phyloP scores from a whole-genome alignment of 1,140 invertebrate genomes.

The Eciton burchellii region DNA sequence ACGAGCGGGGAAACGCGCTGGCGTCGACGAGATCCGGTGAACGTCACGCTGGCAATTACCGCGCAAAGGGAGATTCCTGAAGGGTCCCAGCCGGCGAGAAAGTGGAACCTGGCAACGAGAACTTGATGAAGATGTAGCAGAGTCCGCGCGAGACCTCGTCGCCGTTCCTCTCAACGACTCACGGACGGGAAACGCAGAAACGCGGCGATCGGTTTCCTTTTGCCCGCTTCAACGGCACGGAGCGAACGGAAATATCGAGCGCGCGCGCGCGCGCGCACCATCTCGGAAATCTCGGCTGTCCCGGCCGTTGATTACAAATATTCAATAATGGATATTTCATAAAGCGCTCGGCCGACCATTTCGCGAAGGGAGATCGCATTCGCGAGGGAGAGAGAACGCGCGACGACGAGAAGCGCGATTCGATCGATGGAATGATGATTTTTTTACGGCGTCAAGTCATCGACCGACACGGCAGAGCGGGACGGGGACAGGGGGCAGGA shows the following conservation, averaged over 20 bases:
- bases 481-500: not conserved
- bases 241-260: conserved; percentile 36
- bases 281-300: conserved; percentile 35
- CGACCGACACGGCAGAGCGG: not conserved
- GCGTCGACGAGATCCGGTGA: no score
- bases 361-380: conserved; percentile 17
- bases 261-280: not conserved
- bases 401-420: not conserved
- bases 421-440: conserved; percentile 41
- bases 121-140: not conserved
- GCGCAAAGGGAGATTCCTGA: not conserved
- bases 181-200: not conserved
- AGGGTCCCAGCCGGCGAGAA: not conserved
- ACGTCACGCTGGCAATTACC: not conserved
- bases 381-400: not conserved
- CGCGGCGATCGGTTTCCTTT: conserved; percentile 22
- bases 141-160: no score
- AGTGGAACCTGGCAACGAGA: not conserved
- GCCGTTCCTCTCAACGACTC: no score
- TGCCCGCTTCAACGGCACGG: not conserved
- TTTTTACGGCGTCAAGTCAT: conserved; percentile 47
- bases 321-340: conserved; percentile 50
- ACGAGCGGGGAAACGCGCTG: no score
- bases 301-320: conserved; percentile 38
- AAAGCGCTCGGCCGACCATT: conserved; percentile 21